Conservation (phyloP, 53 echinoderm and acorn worm species). For the Echinometra lucunter region DNA sequence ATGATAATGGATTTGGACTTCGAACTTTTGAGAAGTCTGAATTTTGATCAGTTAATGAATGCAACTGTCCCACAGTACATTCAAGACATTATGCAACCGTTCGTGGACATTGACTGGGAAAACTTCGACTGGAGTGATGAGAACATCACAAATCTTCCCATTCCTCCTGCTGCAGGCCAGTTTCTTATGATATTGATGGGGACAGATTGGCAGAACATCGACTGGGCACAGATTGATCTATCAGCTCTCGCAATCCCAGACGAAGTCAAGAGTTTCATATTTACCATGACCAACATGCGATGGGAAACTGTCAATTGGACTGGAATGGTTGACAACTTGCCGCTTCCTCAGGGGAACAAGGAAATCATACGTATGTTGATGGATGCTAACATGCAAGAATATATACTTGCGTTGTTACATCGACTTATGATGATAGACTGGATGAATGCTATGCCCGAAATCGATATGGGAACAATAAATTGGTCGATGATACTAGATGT, state of each 20-base stretch:
- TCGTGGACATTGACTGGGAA: constrained; percentile 47
- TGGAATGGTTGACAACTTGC: background rate
- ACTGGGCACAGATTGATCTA: constrained; percentile 35
- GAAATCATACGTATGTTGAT: background rate
- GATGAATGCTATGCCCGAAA: constrained; percentile 1
- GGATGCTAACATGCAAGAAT: background rate
- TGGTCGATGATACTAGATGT: constrained; percentile 13
- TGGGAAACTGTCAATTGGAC: background rate
- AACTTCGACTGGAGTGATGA: constrained; percentile 25
- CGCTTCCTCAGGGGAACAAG: constrained; percentile 12
- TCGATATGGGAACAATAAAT: background rate
- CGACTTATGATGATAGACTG: background rate
- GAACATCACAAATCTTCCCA: constrained; percentile 25
- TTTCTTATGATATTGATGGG: constrained; percentile 2
- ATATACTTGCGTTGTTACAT: background rate
- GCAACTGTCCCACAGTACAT: background rate
- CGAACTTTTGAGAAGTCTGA: background rate
- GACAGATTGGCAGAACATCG: constrained; percentile 42
- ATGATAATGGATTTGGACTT: background rate
- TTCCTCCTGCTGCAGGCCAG: background rate
- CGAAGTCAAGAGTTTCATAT: background rate
- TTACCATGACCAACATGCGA: background rate
- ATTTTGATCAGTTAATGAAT: background rate
- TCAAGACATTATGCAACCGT: background rate
- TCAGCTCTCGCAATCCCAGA: constrained; percentile 49